Evolutionary conservation across 2,888 invertebrate genomes (phyloP).

Genomic region (Drosophila anomelani): DNA sequence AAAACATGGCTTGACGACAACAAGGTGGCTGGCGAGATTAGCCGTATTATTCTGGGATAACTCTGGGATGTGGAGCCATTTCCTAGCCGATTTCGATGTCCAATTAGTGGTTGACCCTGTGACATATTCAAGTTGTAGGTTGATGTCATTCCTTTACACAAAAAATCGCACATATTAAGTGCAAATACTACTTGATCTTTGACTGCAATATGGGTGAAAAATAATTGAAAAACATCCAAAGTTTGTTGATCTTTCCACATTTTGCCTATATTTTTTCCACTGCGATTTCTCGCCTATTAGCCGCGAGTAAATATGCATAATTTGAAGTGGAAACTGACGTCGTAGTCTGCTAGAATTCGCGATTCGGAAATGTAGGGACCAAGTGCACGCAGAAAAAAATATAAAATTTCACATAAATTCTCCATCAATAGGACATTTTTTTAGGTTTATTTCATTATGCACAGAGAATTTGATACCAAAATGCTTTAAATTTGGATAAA

Average conservation of each 20-base stretch:
- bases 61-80: background rate
- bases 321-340: conserved; percentile 11
- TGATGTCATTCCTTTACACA: conserved; percentile 23
- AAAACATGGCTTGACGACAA: conserved; percentile 20
- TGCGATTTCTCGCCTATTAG: conserved; percentile 39
- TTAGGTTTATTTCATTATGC: background rate
- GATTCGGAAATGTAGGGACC: conserved; percentile 4
- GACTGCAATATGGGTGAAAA: conserved; percentile 21
- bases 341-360: conserved; percentile 3
- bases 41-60: background rate
- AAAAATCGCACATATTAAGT: conserved; percentile 26
- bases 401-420: background rate
- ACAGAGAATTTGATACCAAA: background rate
- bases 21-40: background rate
- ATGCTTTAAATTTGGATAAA: background rate
- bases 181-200: conserved; percentile 51
- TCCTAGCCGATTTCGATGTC: background rate
- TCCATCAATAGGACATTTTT: background rate
- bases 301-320: conserved; percentile 27
- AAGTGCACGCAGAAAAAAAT: background rate
- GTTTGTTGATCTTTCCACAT: conserved; percentile 60
- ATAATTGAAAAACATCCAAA: conserved; percentile 24
- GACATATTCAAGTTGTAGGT: conserved; percentile 5
- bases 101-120: conserved; percentile 24
- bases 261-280: conserved; percentile 14